These are phyloP conservation scores for Hesperophylax magnus DNA, from an alignment of 1,140 invertebrate species.

Conservation along the genomic window DNA sequence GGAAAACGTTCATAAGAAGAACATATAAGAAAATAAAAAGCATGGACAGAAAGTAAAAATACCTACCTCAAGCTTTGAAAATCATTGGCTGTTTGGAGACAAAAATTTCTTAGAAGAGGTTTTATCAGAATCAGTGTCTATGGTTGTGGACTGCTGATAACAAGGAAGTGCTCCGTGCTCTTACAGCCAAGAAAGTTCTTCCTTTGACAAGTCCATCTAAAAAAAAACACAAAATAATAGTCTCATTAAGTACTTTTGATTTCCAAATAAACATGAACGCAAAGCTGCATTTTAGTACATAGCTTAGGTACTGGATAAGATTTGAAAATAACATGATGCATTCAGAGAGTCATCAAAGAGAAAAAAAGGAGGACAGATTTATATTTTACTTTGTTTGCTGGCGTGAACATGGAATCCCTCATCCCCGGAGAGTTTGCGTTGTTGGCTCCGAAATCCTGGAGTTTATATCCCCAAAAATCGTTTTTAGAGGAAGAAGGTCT, in stretches of 20 bases:
- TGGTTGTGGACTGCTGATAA: constrained; percentile 26
- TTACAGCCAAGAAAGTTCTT: constrained; percentile 52
- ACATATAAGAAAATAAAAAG: not conserved
- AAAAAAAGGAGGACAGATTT: no score
- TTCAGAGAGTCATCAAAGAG: no score
- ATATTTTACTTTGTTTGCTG: not conserved
- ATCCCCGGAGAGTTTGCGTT: constrained; percentile 33
- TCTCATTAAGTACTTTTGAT: not conserved
- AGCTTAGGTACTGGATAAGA: not conserved
- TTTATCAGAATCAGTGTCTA: constrained; percentile 24
- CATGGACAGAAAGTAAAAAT: not conserved
- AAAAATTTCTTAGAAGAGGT: constrained; percentile 7
- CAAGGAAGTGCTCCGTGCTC: constrained; percentile 49
- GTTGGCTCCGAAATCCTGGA: constrained; percentile 29
- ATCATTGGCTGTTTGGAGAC: not conserved
- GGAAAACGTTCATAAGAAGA: no score
- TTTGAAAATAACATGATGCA: not conserved
- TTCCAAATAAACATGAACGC: no score
- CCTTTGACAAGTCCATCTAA: constrained; percentile 50
- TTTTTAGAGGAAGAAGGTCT: constrained; percentile 8
- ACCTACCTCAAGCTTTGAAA: constrained; percentile 7
- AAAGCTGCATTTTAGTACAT: no score
- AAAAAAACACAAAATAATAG: not conserved
- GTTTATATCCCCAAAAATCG: constrained; percentile 47
- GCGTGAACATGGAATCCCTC: constrained; percentile 52